These are phyloP conservation scores for Huso huso DNA, from an alignment of 2,797 vertebrate species.

Conservation along the genomic window DNA sequence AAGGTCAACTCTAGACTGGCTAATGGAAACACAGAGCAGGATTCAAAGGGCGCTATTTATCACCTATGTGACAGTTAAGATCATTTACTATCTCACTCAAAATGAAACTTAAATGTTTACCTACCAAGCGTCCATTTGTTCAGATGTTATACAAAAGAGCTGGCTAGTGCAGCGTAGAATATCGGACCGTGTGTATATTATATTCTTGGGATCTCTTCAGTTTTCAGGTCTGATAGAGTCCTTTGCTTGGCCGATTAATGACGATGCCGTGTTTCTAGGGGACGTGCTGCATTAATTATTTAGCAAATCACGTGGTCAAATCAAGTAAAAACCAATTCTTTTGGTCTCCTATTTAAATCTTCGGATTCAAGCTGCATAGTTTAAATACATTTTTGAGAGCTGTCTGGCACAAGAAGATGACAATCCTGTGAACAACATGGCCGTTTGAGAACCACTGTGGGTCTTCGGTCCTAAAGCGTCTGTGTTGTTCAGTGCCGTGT, in stretches of 20 bases:
- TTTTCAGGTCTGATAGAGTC: conserved; percentile 99
- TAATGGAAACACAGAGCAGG: conserved; percentile 63
- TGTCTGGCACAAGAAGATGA: conserved; percentile 53
- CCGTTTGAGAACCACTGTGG: conserved; percentile 55
- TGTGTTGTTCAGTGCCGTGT: conserved; percentile 59
- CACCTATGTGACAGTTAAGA: conserved; percentile 86
- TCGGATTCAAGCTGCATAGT: conserved; percentile 63
- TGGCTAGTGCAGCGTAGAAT: conserved; percentile 69
- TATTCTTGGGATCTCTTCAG: conserved; percentile 99
- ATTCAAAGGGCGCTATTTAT: conserved; percentile 84
- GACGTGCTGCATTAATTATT: conserved; percentile 99
- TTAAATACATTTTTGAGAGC: conserved; percentile 64
- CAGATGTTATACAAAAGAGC: conserved; percentile 70
- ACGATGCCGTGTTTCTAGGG: conserved; percentile 99
- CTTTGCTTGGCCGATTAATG: conserved; percentile 98
- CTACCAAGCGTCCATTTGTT: conserved; percentile 82
- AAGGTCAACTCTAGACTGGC: conserved; percentile 66
- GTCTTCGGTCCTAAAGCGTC: conserved; percentile 24
- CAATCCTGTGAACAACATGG: conserved; percentile 66
- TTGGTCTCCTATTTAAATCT: conserved; percentile 84
- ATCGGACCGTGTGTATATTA: conserved; percentile 85
- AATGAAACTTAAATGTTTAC: conserved; percentile 91
- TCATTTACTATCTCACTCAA: conserved; percentile 75
- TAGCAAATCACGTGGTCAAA: conserved; percentile 98
- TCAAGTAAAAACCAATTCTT: conserved; percentile 82